Evolutionary conservation across 1,140 invertebrate genomes (phyloP), one percentile per base, ranked within the genome.

Genomic region (Asobara japonica): DNA sequence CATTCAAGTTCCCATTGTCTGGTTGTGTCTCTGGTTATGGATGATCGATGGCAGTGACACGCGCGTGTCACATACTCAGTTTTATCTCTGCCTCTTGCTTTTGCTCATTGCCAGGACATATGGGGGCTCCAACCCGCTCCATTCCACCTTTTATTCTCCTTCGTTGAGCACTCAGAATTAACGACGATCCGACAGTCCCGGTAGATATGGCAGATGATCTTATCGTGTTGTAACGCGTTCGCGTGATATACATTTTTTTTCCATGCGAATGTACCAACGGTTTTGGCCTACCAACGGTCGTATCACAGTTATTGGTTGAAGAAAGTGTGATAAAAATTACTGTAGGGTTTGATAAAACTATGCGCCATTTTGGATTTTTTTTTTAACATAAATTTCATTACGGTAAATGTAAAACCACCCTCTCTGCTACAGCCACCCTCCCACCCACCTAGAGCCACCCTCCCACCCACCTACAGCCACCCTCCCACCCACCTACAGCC

Each of bases 151-250:
- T 65, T 61, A 36, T 70, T 60, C 11, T 69, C 0, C 29, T 60
- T 79, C 77, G 80, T 79, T 78, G 70, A 74, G 74, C 78, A 74
- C 74, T 72, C 73, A 75, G 7, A 45, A 3, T 13, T 72, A 74
- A 73, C 71, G 72, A 76, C 70, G 72, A 78, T 77, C 70, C 72
- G 77, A 78, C 75, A 74, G 70, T 62, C 60, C 18, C 38, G 25
- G 29, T 51, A 61, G 45, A 61, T 48, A 22, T 22, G 13, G 11
- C 3, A n/a, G 27, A 38, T 33, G 65, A 74, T 77, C 29, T 65
- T 74, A 74, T 76, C 72, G 67, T 41, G 38, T 45, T 61, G 60
- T 74, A 74, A 76, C 66, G 78, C 79, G 78, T 74, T 76, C 56
- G 41, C 60, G 73, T 77, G 69, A 71, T 74, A 30, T 27, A 67